Evolutionary conservation across 1,140 invertebrate genomes (phyloP).

Genomic region (Drosophila cardini): DNA sequence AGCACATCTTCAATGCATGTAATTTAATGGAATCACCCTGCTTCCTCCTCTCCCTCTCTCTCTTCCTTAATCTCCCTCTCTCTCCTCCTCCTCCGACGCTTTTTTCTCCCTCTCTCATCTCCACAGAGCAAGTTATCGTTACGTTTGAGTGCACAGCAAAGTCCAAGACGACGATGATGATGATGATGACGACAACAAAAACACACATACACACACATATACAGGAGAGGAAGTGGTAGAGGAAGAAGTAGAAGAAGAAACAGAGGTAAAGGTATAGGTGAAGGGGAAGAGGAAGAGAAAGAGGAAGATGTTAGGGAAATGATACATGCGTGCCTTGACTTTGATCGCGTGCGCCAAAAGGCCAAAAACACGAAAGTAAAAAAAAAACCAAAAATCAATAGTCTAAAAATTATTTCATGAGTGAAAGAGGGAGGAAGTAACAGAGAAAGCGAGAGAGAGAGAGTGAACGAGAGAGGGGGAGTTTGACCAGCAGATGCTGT

Average conservation of each 20-base stretch:
- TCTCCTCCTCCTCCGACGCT: background rate
- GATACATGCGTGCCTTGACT: slow-evolving; percentile 32
- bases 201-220: slow-evolving; percentile 8
- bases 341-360: slow-evolving; percentile 39
- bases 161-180: slow-evolving; percentile 44
- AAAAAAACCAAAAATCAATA: slow-evolving; percentile 39
- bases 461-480: background rate
- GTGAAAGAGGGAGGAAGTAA: background rate
- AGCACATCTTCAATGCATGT: slow-evolving; percentile 5
- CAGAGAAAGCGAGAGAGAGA: background rate
- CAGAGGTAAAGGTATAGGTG: background rate
- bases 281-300: background rate
- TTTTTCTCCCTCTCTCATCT: background rate
- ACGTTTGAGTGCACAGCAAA: slow-evolving; percentile 57
- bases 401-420: slow-evolving; percentile 25
- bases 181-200: slow-evolving; percentile 11
- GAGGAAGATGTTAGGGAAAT: background rate
- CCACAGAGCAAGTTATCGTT: slow-evolving; percentile 27
- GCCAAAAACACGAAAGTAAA: background rate
- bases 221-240: slow-evolving; percentile 3
- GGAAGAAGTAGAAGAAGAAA: background rate
- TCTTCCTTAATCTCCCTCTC: background rate
- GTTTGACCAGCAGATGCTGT: slow-evolving; percentile 37
- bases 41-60: background rate
- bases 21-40: slow-evolving; percentile 8